Evolutionary conservation across 1,140 invertebrate species (phyloP).

Genomic region (Episyrphus balteatus): DNA sequence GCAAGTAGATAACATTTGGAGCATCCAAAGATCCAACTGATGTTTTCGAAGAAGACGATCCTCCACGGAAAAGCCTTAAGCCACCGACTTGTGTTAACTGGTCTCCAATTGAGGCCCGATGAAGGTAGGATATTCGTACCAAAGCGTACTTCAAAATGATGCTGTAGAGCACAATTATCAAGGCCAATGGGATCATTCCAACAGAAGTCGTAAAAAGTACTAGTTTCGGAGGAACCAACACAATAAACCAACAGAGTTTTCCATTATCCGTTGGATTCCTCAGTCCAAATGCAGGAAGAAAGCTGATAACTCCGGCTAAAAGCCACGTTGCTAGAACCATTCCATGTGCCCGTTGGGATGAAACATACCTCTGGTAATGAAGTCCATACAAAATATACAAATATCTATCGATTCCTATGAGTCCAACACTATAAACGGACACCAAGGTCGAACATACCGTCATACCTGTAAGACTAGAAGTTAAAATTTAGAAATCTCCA

Average conservation of each 20-base stretch:
- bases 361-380: conserved; percentile 44
- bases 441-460: conserved; percentile 44
- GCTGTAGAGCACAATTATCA: conserved; percentile 42
- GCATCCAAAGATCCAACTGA: neutral
- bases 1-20: neutral
- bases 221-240: conserved; percentile 38
- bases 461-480: conserved; percentile 36
- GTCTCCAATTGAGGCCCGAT: no score
- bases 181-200: conserved; percentile 41
- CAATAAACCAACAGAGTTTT: conserved; percentile 41
- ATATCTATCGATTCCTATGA: conserved; percentile 47
- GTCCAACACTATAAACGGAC: conserved; percentile 45
- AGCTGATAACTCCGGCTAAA: conserved; percentile 36
- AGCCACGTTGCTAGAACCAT: conserved; percentile 42
- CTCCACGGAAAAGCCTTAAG: conserved; percentile 21
- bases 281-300: conserved; percentile 43
- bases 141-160: conserved; percentile 43
- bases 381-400: conserved; percentile 47
- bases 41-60: neutral
- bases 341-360: conserved; percentile 39
- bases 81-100: conserved; percentile 6
- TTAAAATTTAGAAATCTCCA: neutral
- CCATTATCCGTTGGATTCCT: conserved; percentile 36
- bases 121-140: conserved; percentile 27
- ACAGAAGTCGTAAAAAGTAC: conserved; percentile 41